Evolutionary conservation across 2,888 invertebrate species (phyloP), one percentile per base, ranked within the genome.

Genomic region (Thecocarcelia acutangulata): DNA sequence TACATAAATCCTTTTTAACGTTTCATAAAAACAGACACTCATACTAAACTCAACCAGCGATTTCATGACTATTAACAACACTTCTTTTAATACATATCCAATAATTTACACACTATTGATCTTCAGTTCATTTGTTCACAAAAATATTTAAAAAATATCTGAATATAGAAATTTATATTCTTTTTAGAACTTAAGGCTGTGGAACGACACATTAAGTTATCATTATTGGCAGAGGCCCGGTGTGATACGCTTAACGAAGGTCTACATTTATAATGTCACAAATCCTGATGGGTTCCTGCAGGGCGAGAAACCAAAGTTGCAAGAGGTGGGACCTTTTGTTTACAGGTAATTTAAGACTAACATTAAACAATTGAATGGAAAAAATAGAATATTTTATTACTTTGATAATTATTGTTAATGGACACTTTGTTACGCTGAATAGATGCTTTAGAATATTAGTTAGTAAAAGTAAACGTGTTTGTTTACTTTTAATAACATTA

Each of bases 161-260:
- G n/a, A n/a, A n/a, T n/a, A 24, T 52, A 15, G 8, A n/a, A 19
- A 5, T 15, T 61, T 5, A 33, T 13, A 28, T 33, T 58, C n/a
- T n/a, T 52, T 56, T 90, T 92, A 96, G 96, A 96, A 96, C 92
- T 91, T 96, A 85, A 94, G 94, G 89, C 92, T 97, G 83, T 94
- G 95, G 94, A 97, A 97, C 87, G 96, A 96, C 12, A 96, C 96
- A 0, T 88, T 97, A 50, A 95, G 96, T 89, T 97, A 95, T 91
- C 96, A 96, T 86, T 97, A 96, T 89, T 96, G 96, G 96, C 96
- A 96, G 88, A 94, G 95, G 86, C 96, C 96, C 0, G 96, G 96
- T 0, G 96, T 97, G 12, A 93, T 95, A 84, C 92, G 96, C 78
- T 91, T 96, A 77, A 96, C 96, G 84, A 96, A 96, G 91, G 95